These are phyloP conservation scores for rabbit (Oryctolagus cuniculus) DNA, from an alignment of 2,113 vertebrate genomes.

Conservation along the genomic window mOryCun1.1 NC_091434.1:36370001-36370500, in stretches of 20 bases:
- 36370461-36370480: not conserved
- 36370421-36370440: not conserved
- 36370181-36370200: not conserved
- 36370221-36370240: not conserved
- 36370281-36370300: not conserved
- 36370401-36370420: not conserved
- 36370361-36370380: not conserved
- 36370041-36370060: not conserved
- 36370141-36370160: not conserved
- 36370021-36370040: not conserved
- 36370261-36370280: not conserved
- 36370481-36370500: not conserved
- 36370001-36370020: conserved; percentile 47
- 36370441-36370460: not conserved
- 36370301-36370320: not conserved
- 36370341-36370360: not conserved
- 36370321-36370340: not conserved
- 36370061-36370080: not conserved
- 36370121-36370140: not conserved
- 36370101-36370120: not conserved
- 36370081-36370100: not conserved
- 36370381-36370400: not conserved
- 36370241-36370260: not conserved
- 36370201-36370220: not conserved
- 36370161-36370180: not conserved